A percentile compares a stretch with the other conserved stretches of the same genome.
Conservation (phyloP, 2,113 vertebrate genomes). For the Myotis lucifugus region DNA sequence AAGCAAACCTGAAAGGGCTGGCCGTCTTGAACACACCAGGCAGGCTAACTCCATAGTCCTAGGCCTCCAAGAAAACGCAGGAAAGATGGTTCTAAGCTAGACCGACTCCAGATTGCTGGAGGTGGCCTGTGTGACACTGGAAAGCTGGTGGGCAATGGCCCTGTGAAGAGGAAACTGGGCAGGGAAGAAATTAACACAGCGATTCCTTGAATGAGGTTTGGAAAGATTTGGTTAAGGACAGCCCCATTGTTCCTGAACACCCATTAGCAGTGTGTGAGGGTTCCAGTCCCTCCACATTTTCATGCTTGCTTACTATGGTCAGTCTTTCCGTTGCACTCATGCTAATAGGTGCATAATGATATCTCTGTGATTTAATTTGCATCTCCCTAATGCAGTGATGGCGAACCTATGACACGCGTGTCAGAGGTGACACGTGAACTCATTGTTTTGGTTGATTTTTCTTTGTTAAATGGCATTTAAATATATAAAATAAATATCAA, state of each 20-base stretch:
- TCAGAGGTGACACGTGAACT: no score
- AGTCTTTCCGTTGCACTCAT: background rate
- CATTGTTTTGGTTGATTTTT: no score
- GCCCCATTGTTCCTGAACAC: background rate
- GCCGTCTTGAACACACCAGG: background rate
- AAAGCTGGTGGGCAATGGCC: background rate
- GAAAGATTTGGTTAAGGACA: background rate
- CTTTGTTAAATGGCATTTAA: no score
- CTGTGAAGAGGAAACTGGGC: background rate
- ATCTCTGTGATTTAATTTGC: background rate
- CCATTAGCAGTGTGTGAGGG: background rate
- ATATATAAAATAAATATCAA: no score
- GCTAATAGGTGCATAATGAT: background rate
- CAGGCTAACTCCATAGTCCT: background rate
- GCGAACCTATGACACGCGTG: no score
- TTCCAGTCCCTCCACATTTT: background rate
- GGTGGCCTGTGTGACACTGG: background rate
- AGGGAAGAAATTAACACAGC: background rate
- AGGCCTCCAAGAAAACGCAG: background rate
- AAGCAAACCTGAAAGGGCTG: background rate
- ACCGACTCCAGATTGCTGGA: background rate
- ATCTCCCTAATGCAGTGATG: background rate
- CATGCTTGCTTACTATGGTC: background rate
- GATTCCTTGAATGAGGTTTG: background rate
- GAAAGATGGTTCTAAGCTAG: background rate